phyloP scores from a whole-genome alignment of 1,140 invertebrate species.

The Sitobion miscanthi region DNA sequence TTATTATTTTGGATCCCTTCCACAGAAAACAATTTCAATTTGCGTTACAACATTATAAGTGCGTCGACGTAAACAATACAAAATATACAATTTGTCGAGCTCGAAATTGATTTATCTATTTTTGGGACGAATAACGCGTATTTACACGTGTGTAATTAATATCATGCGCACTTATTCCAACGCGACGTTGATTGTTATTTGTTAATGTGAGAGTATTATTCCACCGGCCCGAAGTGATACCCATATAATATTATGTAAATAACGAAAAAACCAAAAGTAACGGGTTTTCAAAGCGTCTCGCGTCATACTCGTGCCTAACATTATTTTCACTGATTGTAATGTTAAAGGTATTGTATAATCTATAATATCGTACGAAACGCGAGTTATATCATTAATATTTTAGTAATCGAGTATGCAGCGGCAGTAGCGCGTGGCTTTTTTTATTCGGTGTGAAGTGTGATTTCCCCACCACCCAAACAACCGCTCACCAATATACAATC shows the following conservation, averaged over 20 bases:
- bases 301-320: not conserved
- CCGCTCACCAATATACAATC: no score
- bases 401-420: not conserved
- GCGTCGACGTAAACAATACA: not conserved
- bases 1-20: not conserved
- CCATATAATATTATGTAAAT: not conserved
- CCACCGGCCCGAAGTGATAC: not conserved
- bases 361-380: not conserved
- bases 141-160: not conserved
- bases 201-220: not conserved
- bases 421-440: not conserved
- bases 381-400: not conserved
- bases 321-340: not conserved
- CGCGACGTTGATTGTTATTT: not conserved
- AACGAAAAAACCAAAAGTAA: not conserved
- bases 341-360: not conserved
- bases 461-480: no score
- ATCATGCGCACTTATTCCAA: not conserved
- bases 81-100: no score
- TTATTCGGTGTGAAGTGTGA: not conserved
- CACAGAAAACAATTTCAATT: not conserved
- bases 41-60: not conserved
- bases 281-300: not conserved
- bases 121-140: no score
- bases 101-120: not conserved